Conservation (phyloP, 2,797 vertebrate genomes). For the Gymnothorax javanicus region DNA sequence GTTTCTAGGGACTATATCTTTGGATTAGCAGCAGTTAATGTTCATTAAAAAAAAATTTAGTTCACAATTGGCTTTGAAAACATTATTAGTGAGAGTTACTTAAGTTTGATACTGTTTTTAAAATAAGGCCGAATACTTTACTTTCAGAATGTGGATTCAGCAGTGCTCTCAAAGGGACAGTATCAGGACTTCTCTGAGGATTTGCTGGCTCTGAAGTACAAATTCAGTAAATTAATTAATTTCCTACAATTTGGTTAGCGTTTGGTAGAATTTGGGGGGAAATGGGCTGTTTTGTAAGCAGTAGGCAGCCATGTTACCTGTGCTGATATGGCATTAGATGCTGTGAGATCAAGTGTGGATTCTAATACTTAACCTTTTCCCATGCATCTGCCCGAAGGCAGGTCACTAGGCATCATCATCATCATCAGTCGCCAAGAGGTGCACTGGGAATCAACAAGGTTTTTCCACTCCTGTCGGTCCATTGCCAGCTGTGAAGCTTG, state of each 20-base stretch:
- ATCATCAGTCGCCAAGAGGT: too few species aligned
- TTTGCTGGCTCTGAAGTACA: conserved; percentile 50
- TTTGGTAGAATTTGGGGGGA: not conserved
- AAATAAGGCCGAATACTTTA: conserved; percentile 42
- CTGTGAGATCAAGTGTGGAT: too few species aligned
- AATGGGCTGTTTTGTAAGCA: too few species aligned
- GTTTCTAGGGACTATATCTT: not conserved
- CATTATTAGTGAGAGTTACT: not conserved
- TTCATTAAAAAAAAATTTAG: too few species aligned
- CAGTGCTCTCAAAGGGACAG: conserved; percentile 61
- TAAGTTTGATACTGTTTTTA: not conserved
- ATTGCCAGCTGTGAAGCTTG: too few species aligned
- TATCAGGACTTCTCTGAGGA: conserved; percentile 65
- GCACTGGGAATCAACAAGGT: too few species aligned
- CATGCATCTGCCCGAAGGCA: too few species aligned
- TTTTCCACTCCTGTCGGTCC: too few species aligned
- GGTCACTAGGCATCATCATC: too few species aligned
- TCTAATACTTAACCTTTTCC: too few species aligned
- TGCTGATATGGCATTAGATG: too few species aligned
- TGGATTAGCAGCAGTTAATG: conserved; percentile 3
- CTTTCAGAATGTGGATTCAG: conserved; percentile 67
- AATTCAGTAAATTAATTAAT: not conserved
- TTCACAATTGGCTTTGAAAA: not conserved
- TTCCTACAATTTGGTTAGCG: not conserved
- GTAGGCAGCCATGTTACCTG: too few species aligned